Evolutionary conservation across 1,140 invertebrate species (phyloP).

Genomic region (Heliconius hermathena): DNA sequence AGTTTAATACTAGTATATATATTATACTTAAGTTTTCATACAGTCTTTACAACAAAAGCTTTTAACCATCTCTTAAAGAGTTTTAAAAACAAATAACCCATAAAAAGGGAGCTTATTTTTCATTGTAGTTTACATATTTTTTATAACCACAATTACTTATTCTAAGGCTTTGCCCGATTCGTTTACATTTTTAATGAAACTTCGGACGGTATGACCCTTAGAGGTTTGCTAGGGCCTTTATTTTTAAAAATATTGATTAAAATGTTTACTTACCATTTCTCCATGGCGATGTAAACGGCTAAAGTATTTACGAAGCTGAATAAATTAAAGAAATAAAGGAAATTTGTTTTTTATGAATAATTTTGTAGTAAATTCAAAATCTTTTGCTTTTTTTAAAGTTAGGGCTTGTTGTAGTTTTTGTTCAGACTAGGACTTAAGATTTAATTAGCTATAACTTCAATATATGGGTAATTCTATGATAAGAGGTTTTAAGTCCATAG

Average conservation of each 20-base stretch:
- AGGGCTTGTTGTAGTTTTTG: no score
- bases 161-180: conserved; percentile 9
- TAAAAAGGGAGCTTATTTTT: neutral
- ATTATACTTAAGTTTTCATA: no score
- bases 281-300: neutral
- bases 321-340: neutral
- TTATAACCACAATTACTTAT: conserved; percentile 10
- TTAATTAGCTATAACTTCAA: no score
- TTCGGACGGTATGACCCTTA: neutral
- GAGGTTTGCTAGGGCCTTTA: neutral
- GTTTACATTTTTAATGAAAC: conserved; percentile 11
- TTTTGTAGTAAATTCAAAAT: neutral
- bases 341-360: neutral
- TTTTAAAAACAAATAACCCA: neutral
- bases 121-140: conserved; percentile 1
- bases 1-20: neutral
- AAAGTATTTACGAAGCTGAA: neutral
- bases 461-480: no score
- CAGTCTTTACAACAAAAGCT: neutral
- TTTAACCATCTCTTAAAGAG: neutral
- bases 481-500: no score
- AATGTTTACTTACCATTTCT: neutral
- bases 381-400: no score
- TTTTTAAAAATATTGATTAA: conserved; percentile 6
- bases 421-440: no score